phyloP scores from a whole-genome alignment of 1,140 invertebrate species.

The Rhynchophorus ferrugineus region DNA sequence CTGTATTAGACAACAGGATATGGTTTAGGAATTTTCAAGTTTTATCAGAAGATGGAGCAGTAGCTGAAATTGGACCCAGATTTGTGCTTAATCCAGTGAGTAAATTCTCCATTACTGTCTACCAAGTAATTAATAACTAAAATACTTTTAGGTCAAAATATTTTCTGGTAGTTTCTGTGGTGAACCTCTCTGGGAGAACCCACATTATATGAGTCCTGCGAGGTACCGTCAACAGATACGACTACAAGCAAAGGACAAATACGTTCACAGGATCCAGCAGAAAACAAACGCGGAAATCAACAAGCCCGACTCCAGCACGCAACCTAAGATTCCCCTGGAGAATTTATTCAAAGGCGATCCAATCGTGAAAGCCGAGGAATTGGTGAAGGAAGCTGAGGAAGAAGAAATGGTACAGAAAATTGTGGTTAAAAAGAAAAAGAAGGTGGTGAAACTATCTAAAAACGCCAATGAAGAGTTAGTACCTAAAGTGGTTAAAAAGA shows the following conservation, averaged over 20 bases:
- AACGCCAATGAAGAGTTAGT: not conserved
- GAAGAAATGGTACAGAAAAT: conserved; percentile 6
- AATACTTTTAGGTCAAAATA: conserved; percentile 50
- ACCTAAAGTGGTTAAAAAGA: too few species aligned
- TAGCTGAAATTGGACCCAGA: conserved; percentile 94
- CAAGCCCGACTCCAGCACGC: conserved; percentile 58
- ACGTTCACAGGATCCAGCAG: conserved; percentile 63
- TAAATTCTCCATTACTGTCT: too few species aligned
- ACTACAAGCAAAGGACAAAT: conserved; percentile 65
- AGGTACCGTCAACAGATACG: conserved; percentile 64
- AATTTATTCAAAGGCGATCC: conserved; percentile 56
- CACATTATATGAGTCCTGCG: conserved; percentile 84
- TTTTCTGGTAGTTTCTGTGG: conserved; percentile 95
- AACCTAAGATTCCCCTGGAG: conserved; percentile 52
- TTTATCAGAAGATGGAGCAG: conserved; percentile 86
- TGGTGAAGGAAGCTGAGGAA: conserved; percentile 15
- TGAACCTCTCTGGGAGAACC: conserved; percentile 87
- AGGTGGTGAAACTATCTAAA: conserved; percentile 2
- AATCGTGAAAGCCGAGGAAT: conserved; percentile 24
- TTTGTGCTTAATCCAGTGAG: conserved; percentile 93
- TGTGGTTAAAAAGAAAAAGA: conserved; percentile 17
- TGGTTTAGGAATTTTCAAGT: conserved; percentile 99
- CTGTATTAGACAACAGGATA: conserved; percentile 85
- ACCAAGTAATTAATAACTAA: conserved; percentile 1
- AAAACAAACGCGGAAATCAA: conserved; percentile 65